Evolutionary conservation across 1,140 invertebrate species (phyloP).

Genomic region (Tribolium madens): DNA sequence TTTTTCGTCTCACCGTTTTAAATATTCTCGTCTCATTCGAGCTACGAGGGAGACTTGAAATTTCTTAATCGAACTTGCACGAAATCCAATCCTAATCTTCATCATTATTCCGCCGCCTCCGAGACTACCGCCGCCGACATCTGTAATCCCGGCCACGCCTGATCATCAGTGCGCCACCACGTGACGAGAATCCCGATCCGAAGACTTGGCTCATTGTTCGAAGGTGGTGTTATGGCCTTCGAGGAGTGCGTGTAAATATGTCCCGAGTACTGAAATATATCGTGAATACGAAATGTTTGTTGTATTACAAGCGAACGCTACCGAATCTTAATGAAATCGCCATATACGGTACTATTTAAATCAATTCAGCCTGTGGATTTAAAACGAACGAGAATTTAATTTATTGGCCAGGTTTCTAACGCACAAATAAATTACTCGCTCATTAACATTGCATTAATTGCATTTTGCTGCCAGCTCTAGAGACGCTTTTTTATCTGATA

Average conservation of each 20-base stretch:
- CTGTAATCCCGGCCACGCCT: constrained; percentile 47
- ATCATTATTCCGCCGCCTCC: constrained; percentile 39
- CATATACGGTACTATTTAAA: not conserved
- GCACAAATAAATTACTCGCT: constrained; percentile 9
- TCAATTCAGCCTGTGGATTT: not conserved
- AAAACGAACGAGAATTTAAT: not conserved
- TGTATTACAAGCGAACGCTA: constrained; percentile 7
- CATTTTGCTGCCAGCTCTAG: not conserved
- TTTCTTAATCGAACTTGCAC: constrained; percentile 44
- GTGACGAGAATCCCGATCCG: constrained; percentile 34
- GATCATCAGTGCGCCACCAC: constrained; percentile 44
- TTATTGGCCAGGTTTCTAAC: constrained; percentile 2
- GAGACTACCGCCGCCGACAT: constrained; percentile 35
- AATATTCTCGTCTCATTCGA: constrained; percentile 16
- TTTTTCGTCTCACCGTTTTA: not conserved
- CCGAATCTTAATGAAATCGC: constrained; percentile 8
- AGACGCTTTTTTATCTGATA: not conserved
- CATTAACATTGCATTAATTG: constrained; percentile 30
- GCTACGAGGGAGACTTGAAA: constrained; percentile 31
- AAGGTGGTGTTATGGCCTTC: constrained; percentile 28
- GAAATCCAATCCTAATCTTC: constrained; percentile 45
- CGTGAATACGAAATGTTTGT: constrained; percentile 14
- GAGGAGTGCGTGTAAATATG: constrained; percentile 20
- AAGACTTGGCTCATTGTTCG: constrained; percentile 6
- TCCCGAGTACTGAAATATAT: not conserved